A percentile compares a stretch with the other conserved stretches of the same genome.
Conservation (phyloP, 1,140 invertebrate genomes). For the Penaeus japonicus region DNA sequence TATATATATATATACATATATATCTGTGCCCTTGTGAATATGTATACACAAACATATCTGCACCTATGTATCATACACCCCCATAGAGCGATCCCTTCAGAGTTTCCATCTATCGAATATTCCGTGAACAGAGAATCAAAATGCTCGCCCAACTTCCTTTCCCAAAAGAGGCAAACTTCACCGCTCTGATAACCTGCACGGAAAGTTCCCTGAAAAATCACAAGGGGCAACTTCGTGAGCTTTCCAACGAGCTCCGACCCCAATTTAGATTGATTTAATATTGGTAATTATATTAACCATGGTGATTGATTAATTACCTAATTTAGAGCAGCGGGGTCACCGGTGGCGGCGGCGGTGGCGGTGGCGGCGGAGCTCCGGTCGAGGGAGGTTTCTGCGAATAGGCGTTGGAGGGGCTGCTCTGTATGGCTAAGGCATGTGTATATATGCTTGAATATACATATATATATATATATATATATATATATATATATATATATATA, state of each 20-base stretch:
- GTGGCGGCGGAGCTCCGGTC: no score
- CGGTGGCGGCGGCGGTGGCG: neutral
- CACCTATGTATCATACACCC: neutral
- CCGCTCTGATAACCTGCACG: neutral
- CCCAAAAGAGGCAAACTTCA: neutral
- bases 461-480: no score
- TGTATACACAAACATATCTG: neutral
- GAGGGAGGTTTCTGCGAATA: no score
- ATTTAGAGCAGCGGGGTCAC: conserved; percentile 35
- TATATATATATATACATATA: neutral
- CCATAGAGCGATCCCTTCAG: no score
- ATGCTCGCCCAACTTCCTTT: neutral
- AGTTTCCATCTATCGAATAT: neutral
- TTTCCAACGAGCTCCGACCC: conserved; percentile 8
- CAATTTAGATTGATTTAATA: conserved; percentile 57
- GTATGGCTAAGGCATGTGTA: no score
- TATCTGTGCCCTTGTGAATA: neutral
- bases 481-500: no score
- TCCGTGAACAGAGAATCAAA: neutral
- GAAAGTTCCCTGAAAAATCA: conserved; percentile 21
- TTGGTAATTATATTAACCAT: conserved; percentile 56
- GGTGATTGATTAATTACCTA: conserved; percentile 57
- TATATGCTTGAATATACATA: no score
- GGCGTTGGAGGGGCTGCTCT: no score
- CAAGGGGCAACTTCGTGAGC: neutral